phyloP scores from a whole-genome alignment of 2,888 invertebrate genomes.

The Lasioglossum oenotherae region DNA sequence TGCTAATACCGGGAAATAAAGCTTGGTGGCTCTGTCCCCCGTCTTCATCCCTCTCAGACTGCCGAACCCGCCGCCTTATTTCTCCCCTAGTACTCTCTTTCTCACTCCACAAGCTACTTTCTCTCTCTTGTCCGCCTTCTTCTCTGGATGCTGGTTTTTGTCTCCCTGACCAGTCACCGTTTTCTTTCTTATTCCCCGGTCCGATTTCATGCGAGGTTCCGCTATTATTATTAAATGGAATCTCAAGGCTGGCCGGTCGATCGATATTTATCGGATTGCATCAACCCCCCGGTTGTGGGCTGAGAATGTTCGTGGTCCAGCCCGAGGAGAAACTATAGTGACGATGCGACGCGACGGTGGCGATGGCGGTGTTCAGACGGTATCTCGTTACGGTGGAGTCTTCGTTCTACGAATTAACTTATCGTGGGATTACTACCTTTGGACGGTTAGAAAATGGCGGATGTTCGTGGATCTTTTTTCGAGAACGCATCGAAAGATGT shows the following conservation, averaged over 20 bases:
- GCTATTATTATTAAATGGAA: conserved; percentile 80
- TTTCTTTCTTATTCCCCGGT: conserved; percentile 31
- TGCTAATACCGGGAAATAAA: conserved; percentile 79
- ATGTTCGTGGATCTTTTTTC: background rate
- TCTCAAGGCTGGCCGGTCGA: conserved; percentile 75
- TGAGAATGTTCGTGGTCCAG: conserved; percentile 40
- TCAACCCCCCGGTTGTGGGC: conserved; percentile 32
- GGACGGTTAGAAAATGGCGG: background rate
- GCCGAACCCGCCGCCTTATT: background rate
- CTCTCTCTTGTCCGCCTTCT: background rate
- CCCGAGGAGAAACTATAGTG: conserved; percentile 60
- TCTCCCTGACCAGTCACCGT: conserved; percentile 38
- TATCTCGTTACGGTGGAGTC: background rate
- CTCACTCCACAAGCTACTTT: background rate
- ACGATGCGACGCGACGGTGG: conserved; percentile 68
- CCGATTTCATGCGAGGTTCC: conserved; percentile 44
- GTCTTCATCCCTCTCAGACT: conserved; percentile 35
- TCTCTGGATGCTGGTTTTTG: conserved; percentile 30
- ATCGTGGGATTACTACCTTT: background rate
- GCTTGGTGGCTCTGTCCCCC: conserved; percentile 52
- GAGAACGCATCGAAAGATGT: too few species aligned
- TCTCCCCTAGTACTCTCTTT: background rate
- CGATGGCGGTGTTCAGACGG: conserved; percentile 68
- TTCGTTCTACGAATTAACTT: background rate
- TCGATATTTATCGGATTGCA: conserved; percentile 79